Evolutionary conservation across 2,888 invertebrate genomes (phyloP), one percentile per base, ranked within the genome.

Genomic region (Lochmaea capreae): DNA sequence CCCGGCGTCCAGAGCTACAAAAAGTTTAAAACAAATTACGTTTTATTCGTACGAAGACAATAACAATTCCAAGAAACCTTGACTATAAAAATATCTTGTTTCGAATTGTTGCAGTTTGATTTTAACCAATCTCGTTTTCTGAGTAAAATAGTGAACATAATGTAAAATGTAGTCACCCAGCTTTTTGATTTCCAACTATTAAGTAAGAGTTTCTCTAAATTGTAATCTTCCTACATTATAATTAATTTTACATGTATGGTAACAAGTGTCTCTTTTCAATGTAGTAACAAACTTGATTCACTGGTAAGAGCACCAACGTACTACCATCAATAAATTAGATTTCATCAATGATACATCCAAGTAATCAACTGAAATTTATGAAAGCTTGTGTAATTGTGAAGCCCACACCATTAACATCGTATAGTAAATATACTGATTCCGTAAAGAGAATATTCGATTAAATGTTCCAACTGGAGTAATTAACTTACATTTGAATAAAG

Each of bases 401-500:
- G 57, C 66, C 72, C 67, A 70, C 70, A 70, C 63, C 59, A 46
- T 70, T 70, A 70, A 65, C 70, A 70, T 71, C 65, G 62, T 68
- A 74, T 72, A 63, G 73, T 74, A 77, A 77, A 76, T 71, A 71
- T 26, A 71, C 18, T 65, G 26, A 63, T 72, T 67, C 65, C 68
- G 68, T 72, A 72, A 75, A 59, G 49, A 72, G 65, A 67, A 72
- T 63, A 65, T 65, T 70, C 65, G 65, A 70, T 70, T 70, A 65
- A 74, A 76, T 76, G 72, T 70, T 65, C 58, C 65, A 71, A 58
- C 58, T 65, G 46, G 73, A 72, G 67, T 73, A 73, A 74, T 79
- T 68, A 76, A 92, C 94, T 93, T 90, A 95, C 95, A 87, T 95
- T 95, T 70, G 95, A 93, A 87, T 96, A 96, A 82, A 96, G 91